Percentiles rank a stretch among this genome's conserved stretches.
phyloP scores from a whole-genome alignment of 2,797 vertebrate genomes.

The Tragelaphus eurycerus region DNA sequence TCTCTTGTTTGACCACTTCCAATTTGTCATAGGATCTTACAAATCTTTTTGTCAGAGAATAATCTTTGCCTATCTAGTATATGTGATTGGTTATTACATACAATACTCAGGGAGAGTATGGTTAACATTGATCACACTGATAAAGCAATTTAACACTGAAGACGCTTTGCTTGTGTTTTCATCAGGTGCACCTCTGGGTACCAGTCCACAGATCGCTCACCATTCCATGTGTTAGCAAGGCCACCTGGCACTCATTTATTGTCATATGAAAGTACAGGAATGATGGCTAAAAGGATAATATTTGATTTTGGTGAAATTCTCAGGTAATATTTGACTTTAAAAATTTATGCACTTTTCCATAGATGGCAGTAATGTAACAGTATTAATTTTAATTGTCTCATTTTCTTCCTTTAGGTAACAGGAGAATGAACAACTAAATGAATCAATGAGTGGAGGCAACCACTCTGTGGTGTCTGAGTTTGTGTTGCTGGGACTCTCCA shows the following conservation, averaged over 20 bases:
- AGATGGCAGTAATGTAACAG: not conserved
- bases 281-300: not conserved
- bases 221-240: not conserved
- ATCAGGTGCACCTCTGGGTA: not conserved
- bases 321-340: conserved; percentile 11
- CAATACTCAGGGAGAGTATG: not conserved
- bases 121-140: not conserved
- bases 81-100: not conserved
- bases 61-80: not conserved
- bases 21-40: not conserved
- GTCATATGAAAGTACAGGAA: not conserved
- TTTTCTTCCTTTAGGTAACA: not conserved
- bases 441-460: not conserved
- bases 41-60: not conserved
- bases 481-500: conserved; percentile 59
- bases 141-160: not conserved
- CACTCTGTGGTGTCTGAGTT: conserved; percentile 52
- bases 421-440: not conserved
- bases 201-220: not conserved
- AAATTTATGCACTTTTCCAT: not conserved
- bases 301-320: not conserved
- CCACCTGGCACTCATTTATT: not conserved
- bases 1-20: too few relatives aligned
- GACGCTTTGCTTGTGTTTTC: not conserved
- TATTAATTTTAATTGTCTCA: conserved; percentile 2